Evolutionary conservation across 2,113 vertebrate species (phyloP), one percentile per base, ranked within the genome.

Genomic region (Anarhynchus alexandrinus): DNA sequence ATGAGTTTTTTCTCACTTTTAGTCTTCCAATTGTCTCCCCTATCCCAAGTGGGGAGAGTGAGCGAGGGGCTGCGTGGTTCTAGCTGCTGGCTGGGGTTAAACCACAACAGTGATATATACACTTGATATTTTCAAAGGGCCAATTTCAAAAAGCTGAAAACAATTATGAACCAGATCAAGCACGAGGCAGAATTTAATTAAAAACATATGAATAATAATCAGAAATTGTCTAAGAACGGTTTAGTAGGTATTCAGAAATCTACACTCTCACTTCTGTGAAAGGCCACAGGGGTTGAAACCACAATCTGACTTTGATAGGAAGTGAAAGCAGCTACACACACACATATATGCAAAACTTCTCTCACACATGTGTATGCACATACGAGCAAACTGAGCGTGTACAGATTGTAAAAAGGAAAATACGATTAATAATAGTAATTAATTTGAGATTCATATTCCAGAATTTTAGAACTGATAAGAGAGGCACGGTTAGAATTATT

Each of bases 141-240:
- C 12, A 62, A 36, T 93, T 95, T 90, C 43, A 93, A 90, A 90
- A 88, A 74, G 45, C 72, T 88, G 80, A 88, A 94, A 94, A 62
- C 29, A 92, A 66, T 88, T 92, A 83, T 27, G 51, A 92, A 38
- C 10, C 42, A 77, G 45, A 92, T 62, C 45, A 92, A 19, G 38
- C 34, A 95, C 36, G 30, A 94, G 59, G 12, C 13, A 91, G 49
- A 90, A 45, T 83, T 94, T 92, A 92, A 93, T 94, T 88, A 62
- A 90, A 88, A 93, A 36, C 64, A 15, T 40, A 66, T 3, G 5
- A 94, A 93, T 78, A 73, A 71, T 82, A 82, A 79, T 51, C 5
- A 91, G 20, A 91, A 89, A 83, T 42, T 86, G 5, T 73, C 83
- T 70, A 54, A 86, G 58, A 90, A 77, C 22, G 76, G 16, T 92